Percentiles rank a stretch among this genome's conserved stretches.
phyloP scores from a whole-genome alignment of 2,888 invertebrate genomes.

The Mantis religiosa region DNA sequence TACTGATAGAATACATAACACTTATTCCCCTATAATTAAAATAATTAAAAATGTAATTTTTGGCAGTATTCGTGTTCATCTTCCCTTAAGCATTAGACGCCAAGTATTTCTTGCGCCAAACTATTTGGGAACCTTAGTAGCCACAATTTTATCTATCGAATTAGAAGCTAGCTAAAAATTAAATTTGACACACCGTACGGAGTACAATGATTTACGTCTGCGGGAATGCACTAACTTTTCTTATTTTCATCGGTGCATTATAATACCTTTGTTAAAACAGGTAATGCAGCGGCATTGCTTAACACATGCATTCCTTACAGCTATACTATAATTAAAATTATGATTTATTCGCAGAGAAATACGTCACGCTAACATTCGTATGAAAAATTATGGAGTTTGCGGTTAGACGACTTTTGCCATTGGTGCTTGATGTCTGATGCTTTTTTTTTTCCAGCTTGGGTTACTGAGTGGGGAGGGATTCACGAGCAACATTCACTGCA shows the following conservation, averaged over 20 bases:
- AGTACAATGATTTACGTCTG: not conserved
- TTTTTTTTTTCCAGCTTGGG: not conserved
- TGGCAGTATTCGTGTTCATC: no score
- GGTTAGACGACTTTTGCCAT: not conserved
- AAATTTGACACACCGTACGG: no score
- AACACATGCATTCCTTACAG: not conserved
- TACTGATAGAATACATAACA: no score
- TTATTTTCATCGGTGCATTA: not conserved
- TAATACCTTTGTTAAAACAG: not conserved
- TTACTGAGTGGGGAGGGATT: not conserved
- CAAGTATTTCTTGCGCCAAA: no score
- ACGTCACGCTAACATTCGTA: not conserved
- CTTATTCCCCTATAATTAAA: no score
- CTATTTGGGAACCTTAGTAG: no score
- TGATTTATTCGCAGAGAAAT: not conserved
- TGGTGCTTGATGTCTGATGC: not conserved
- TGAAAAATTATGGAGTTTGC: not conserved
- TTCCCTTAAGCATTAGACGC: no score
- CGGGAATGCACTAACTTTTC: not conserved
- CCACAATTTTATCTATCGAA: no score
- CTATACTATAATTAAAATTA: not conserved
- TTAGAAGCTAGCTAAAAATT: no score
- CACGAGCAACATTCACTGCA: not conserved
- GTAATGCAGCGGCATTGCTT: no score
- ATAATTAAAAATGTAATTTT: no score